Conservation (phyloP, 1,140 invertebrate species). For the Aphaenogaster floridana region DNA sequence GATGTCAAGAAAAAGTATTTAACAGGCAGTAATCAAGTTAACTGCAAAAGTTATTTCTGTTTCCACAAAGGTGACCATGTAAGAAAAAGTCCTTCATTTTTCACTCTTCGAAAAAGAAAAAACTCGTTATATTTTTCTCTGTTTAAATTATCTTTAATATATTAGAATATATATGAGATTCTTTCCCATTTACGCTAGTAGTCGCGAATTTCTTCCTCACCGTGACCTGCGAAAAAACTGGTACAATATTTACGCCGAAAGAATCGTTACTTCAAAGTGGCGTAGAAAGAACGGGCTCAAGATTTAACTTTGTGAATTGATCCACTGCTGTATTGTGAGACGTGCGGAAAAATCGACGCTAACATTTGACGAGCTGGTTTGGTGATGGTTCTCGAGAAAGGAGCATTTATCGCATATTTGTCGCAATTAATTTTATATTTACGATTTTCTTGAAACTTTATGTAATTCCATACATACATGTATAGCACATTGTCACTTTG, state of each 20-base stretch:
- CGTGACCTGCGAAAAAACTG: conserved; percentile 27
- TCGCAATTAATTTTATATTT: conserved; percentile 48
- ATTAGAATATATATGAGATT: background rate
- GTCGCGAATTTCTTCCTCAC: conserved; percentile 33
- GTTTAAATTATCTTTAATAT: background rate
- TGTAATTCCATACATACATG: conserved; percentile 13
- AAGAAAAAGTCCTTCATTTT: conserved; percentile 18
- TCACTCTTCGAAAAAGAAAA: background rate
- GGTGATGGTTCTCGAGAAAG: conserved; percentile 9
- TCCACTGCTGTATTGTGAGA: conserved; percentile 14
- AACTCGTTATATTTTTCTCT: background rate
- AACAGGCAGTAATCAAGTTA: conserved; percentile 58
- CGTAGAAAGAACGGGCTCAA: conserved; percentile 16
- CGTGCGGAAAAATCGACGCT: conserved; percentile 17
- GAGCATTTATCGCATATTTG: conserved; percentile 21
- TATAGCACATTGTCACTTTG: background rate
- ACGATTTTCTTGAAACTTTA: conserved; percentile 46
- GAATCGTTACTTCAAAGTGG: conserved; percentile 8
- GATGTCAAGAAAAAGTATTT: conserved; percentile 59
- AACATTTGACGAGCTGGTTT: conserved; percentile 25
- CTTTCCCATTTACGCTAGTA: conserved; percentile 42
- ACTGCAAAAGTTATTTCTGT: conserved; percentile 33
- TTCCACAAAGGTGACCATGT: conserved; percentile 45
- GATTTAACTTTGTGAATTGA: conserved; percentile 40
- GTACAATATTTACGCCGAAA: conserved; percentile 36